phyloP scores from a whole-genome alignment of 2,797 vertebrate species.

The Ara ararauna region DNA sequence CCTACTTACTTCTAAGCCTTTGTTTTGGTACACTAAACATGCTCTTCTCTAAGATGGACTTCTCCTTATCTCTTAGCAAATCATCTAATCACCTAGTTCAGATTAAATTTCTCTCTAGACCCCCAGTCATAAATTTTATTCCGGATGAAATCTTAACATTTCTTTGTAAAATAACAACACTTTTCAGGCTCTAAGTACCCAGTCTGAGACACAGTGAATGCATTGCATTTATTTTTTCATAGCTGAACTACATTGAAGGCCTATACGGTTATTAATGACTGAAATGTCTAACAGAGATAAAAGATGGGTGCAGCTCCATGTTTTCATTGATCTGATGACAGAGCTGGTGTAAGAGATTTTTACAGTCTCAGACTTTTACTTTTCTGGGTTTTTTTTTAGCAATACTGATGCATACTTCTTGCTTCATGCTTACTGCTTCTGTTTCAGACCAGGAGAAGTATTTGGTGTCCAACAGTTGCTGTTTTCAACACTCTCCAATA shows the following conservation, averaged over 20 bases:
- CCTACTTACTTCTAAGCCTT: neutral
- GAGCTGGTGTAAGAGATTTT: neutral
- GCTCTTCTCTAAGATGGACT: neutral
- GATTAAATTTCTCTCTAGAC: neutral
- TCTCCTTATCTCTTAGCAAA: neutral
- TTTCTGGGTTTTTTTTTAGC: neutral
- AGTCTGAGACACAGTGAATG: neutral
- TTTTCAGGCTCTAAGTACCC: neutral
- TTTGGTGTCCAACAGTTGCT: neutral
- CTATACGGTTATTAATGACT: neutral
- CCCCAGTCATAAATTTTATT: neutral
- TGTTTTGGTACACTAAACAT: neutral
- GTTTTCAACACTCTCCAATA: neutral
- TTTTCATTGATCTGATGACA: conserved; percentile 11
- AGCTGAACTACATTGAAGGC: neutral
- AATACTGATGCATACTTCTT: neutral
- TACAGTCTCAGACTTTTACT: neutral
- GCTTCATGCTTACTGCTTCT: neutral
- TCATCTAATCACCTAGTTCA: neutral
- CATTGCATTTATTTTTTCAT: neutral
- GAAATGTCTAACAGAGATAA: neutral
- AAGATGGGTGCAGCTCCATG: neutral
- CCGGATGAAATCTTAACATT: neutral
- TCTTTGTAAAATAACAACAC: neutral
- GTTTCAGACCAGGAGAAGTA: neutral